Evolutionary conservation across 2,888 invertebrate genomes (phyloP).

Genomic region (Brenthis hecate): DNA sequence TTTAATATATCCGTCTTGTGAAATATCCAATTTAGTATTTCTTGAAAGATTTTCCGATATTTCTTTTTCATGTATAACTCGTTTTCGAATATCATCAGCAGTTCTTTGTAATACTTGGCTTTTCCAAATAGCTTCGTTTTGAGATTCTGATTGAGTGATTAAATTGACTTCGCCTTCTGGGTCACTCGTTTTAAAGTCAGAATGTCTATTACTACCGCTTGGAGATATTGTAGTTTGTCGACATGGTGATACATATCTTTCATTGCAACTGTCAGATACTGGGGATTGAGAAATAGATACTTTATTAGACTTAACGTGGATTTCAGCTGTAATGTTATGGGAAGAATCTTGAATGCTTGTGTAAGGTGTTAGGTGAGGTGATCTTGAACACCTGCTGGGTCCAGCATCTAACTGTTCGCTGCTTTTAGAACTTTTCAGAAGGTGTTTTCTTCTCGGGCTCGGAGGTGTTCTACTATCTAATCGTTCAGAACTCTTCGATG

Average conservation of each 20-base stretch:
- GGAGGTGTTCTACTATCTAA: conserved; percentile 63
- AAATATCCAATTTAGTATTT: conserved; percentile 69
- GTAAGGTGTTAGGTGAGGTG: conserved; percentile 50
- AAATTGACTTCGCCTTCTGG: conserved; percentile 52
- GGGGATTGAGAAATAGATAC: conserved; percentile 71
- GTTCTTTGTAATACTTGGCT: conserved; percentile 77
- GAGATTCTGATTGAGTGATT: conserved; percentile 46
- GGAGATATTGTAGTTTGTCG: conserved; percentile 67
- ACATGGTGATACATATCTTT: conserved; percentile 63
- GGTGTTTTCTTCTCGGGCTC: conserved; percentile 60
- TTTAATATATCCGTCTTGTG: conserved; percentile 78
- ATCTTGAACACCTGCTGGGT: conserved; percentile 59
- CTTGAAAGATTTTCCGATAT: conserved; percentile 62
- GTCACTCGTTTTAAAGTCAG: conserved; percentile 54
- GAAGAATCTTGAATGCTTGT: conserved; percentile 51
- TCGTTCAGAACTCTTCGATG: conserved; percentile 80
- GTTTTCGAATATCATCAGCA: conserved; percentile 71
- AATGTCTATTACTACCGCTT: conserved; percentile 52
- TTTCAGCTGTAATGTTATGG: conserved; percentile 74
- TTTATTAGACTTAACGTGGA: conserved; percentile 72
- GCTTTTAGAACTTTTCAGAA: conserved; percentile 69
- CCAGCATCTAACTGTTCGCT: conserved; percentile 72
- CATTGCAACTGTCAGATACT: conserved; percentile 61
- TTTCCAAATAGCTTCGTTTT: conserved; percentile 64
- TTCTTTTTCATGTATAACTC: conserved; percentile 68